Evolutionary conservation across 2,888 invertebrate genomes (phyloP), one percentile per base, ranked within the genome.

Genomic region (Tanytarsus gracilentus): DNA sequence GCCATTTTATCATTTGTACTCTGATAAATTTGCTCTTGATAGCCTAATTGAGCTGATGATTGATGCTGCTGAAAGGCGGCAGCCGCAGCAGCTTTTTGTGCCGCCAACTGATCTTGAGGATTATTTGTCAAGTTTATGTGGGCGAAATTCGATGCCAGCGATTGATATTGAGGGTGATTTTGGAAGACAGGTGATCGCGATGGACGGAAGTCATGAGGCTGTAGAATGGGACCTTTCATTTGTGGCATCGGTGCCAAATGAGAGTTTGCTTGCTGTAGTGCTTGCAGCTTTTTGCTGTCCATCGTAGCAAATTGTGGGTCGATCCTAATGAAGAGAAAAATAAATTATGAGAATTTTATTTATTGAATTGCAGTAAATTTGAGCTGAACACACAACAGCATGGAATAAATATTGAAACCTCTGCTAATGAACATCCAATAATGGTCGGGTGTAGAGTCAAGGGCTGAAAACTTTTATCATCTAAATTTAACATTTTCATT

Each of bases 241-340:
- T 74, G 69, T 76, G 77, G 65, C 61, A 64, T 76, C 29, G 71
- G 69, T 62, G 72, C 66, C 67, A 78, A 58, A 65, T 66, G 66
- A 16, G 70, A 69, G 30, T 70, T 68, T 58, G 69, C 69, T 63
- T 72, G 72, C 66, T 73, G 74, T 65, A 74, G 61, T 61, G 73
- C 73, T 62, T 74, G 74, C 65, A 78, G 79, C 72, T 78, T 78
- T 72, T 84, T 84, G 71, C 79, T 80, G 73, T 85, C 84, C 84
- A 84, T 84, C 70, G 75, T 76, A 67, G 76, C 77, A 70, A 75
- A 79, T 66, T 85, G 83, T 69, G 84, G 83, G 71, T 85, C 85
- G 76, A 85, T 79, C 85, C 85, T 85, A 75, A 14, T 14, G 62
- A 65, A 64, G 66, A 65, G 64, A 61, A 64, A 63, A 59, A 61